Evolutionary conservation across 2,888 invertebrate genomes (phyloP).

Genomic region (Sminthurides aquaticus): DNA sequence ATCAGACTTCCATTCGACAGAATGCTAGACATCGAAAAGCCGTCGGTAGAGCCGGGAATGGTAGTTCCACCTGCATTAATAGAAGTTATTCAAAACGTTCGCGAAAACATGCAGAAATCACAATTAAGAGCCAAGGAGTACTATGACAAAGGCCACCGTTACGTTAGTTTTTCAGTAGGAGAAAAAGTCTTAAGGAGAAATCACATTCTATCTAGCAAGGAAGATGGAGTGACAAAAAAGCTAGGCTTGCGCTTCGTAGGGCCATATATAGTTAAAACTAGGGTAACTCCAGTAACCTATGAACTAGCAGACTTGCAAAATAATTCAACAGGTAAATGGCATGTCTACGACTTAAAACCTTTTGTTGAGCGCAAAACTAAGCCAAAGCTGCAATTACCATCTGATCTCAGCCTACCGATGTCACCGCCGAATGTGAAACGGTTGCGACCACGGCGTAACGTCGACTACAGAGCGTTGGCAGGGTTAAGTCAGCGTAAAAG

Average conservation of each 20-base stretch:
- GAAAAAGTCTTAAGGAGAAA: slow-evolving; percentile 21
- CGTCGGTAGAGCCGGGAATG: not conserved
- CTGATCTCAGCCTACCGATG: not conserved
- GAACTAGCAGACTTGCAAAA: not conserved
- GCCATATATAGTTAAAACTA: slow-evolving; percentile 11
- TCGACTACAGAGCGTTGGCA: not conserved
- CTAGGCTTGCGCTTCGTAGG: slow-evolving; percentile 19
- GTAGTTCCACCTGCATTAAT: not conserved
- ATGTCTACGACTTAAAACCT: not conserved
- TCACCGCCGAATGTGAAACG: not conserved
- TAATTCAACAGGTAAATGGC: not conserved
- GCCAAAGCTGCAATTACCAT: not conserved
- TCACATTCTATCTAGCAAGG: slow-evolving; percentile 17
- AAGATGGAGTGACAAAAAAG: slow-evolving; percentile 13
- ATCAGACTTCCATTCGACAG: slow-evolving; percentile 22
- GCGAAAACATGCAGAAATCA: slow-evolving; percentile 12
- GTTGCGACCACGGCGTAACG: not conserved
- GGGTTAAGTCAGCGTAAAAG: too few species aligned
- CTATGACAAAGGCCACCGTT: slow-evolving; percentile 15
- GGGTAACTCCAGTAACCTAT: slow-evolving; percentile 16
- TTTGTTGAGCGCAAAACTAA: not conserved
- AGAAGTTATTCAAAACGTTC: slow-evolving; percentile 19
- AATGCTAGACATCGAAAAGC: not conserved
- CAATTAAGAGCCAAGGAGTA: slow-evolving; percentile 14
- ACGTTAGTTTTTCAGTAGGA: slow-evolving; percentile 17